Conservation (phyloP, 2,797 vertebrate genomes). For the Benthosema pterotum region DNA sequence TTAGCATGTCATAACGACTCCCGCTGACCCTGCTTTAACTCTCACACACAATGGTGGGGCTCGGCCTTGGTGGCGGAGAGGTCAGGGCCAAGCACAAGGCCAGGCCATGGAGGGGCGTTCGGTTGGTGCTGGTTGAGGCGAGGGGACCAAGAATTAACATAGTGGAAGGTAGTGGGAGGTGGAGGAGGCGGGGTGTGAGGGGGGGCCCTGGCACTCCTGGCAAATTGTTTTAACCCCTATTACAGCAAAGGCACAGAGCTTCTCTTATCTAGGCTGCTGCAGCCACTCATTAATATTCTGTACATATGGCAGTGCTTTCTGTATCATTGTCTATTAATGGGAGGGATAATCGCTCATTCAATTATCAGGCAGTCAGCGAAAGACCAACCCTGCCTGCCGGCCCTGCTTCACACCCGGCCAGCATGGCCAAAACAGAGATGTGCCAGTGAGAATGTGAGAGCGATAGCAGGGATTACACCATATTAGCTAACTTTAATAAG, state of each 20-base stretch:
- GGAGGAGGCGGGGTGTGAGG: neutral
- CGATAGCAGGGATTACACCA: conserved; percentile 90
- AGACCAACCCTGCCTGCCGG: conserved; percentile 81
- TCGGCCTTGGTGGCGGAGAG: conserved; percentile 55
- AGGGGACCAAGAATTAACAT: no score
- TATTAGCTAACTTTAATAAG: conserved; percentile 80
- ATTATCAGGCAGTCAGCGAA: conserved; percentile 95
- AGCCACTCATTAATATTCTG: conserved; percentile 99
- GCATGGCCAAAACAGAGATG: conserved; percentile 79
- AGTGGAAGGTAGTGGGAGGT: neutral
- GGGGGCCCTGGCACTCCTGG: conserved; percentile 47
- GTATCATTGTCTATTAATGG: conserved; percentile 98
- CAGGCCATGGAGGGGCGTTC: conserved; percentile 6
- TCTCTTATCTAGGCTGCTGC: conserved; percentile 92
- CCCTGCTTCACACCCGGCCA: conserved; percentile 67
- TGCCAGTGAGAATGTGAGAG: conserved; percentile 87
- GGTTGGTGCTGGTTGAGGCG: neutral
- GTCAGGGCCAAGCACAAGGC: conserved; percentile 59
- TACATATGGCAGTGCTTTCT: conserved; percentile 90
- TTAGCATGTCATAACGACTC: conserved; percentile 58
- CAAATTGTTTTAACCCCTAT: conserved; percentile 86
- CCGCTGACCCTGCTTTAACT: conserved; percentile 47
- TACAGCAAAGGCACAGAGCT: conserved; percentile 68
- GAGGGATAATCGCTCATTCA: conserved; percentile 98
- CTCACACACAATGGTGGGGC: conserved; percentile 45